These are phyloP conservation scores for Micrastur ruficollis DNA, from an alignment of 2,797 vertebrate species.

Conservation along the genomic window DNA sequence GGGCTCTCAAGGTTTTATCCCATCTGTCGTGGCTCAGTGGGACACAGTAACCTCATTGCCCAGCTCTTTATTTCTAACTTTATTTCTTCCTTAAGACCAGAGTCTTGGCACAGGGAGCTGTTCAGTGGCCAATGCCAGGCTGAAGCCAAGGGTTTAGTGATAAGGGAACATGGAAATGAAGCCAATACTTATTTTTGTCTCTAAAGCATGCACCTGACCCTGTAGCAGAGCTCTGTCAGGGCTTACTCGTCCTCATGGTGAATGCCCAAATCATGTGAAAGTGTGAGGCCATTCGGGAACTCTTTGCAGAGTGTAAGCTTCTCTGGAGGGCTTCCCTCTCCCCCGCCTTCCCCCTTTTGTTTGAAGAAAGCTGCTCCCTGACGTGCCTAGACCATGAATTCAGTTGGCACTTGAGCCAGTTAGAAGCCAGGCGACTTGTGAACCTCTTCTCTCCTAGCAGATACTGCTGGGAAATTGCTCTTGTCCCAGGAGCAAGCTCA, in stretches of 20 bases:
- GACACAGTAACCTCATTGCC: not conserved
- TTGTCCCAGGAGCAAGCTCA: not conserved
- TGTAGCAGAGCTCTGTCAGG: not conserved
- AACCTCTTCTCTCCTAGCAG: not conserved
- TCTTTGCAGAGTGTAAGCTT: not conserved
- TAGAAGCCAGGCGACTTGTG: not conserved
- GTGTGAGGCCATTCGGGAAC: not conserved
- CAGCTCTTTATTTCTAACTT: not conserved
- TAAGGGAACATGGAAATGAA: not conserved
- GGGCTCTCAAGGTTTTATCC: not conserved
- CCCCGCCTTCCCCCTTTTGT: not conserved
- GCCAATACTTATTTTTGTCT: slow-evolving; percentile 45
- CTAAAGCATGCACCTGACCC: not conserved
- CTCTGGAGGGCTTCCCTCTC: not conserved
- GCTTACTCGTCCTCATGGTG: not conserved
- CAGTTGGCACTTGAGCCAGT: not conserved
- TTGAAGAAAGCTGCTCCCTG: not conserved
- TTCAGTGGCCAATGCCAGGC: not conserved
- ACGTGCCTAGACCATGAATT: not conserved
- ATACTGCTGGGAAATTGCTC: not conserved
- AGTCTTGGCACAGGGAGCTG: not conserved
- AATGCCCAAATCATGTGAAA: not conserved
- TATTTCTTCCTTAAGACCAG: not conserved
- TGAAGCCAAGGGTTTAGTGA: not conserved
- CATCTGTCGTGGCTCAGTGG: not conserved